phyloP scores from a whole-genome alignment of 2,113 vertebrate genomes.

The Nerophis ophidion region DNA sequence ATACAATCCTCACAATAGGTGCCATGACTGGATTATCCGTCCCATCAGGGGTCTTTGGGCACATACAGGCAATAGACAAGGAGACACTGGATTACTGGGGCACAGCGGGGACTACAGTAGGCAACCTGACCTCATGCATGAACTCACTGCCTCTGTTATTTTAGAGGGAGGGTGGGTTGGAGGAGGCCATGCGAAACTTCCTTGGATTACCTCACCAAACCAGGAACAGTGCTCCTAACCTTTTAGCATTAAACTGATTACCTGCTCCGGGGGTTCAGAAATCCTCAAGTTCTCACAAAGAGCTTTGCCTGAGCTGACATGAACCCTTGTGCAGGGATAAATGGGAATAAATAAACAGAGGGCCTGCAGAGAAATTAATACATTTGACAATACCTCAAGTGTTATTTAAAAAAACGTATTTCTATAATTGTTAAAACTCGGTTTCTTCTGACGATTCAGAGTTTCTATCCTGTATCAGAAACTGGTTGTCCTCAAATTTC shows the following conservation, averaged over 20 bases:
- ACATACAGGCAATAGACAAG: slow-evolving; percentile 54
- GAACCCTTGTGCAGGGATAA: slow-evolving; percentile 15
- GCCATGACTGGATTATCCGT: slow-evolving; percentile 54
- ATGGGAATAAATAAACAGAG: slow-evolving; percentile 13
- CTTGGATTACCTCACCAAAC: slow-evolving; percentile 56
- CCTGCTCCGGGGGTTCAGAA: slow-evolving; percentile 35
- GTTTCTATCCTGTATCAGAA: too few relatives aligned
- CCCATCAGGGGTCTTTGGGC: slow-evolving; percentile 42
- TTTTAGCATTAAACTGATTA: slow-evolving; percentile 51
- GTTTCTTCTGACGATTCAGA: too few relatives aligned
- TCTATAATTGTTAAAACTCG: background rate
- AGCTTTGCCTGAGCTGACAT: slow-evolving; percentile 31
- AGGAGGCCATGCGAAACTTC: slow-evolving; percentile 29
- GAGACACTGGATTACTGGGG: slow-evolving; percentile 61
- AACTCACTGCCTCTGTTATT: slow-evolving; percentile 67
- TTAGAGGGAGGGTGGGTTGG: slow-evolving; percentile 39
- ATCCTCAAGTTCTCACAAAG: slow-evolving; percentile 26
- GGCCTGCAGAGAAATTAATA: slow-evolving; percentile 6
- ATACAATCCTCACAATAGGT: slow-evolving; percentile 47
- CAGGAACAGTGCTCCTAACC: slow-evolving; percentile 39
- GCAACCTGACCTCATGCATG: slow-evolving; percentile 62
- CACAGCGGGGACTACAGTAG: slow-evolving; percentile 53
- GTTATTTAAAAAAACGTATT: background rate
- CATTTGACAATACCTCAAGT: background rate
- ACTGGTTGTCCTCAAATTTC: too few relatives aligned